These are phyloP conservation scores for Microplitis mediator DNA, from an alignment of 1,140 invertebrate genomes.

Conservation along the genomic window DNA sequence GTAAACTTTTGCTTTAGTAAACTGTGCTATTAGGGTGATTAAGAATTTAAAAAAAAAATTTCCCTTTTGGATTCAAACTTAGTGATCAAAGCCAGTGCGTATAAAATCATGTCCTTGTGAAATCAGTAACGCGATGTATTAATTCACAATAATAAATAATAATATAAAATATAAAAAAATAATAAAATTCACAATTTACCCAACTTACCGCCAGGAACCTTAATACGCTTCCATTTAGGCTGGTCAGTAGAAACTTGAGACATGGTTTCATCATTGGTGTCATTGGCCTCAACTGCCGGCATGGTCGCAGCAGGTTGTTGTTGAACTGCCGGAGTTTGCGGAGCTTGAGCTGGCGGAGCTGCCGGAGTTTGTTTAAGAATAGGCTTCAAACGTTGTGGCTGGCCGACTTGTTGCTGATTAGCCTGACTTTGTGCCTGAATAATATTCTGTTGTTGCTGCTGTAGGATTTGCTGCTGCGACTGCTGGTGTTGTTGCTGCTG, in stretches of 20 bases:
- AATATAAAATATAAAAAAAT: no score
- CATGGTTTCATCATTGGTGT: not conserved
- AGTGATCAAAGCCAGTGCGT: no score
- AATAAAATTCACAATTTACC: no score
- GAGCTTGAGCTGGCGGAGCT: slow-evolving; percentile 1
- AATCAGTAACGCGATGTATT: no score
- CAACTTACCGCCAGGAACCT: slow-evolving; percentile 53
- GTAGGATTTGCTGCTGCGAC: slow-evolving; percentile 25
- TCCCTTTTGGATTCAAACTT: no score
- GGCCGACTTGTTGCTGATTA: slow-evolving; percentile 20
- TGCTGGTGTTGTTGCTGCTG: slow-evolving; percentile 21
- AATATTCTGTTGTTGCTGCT: slow-evolving; percentile 33
- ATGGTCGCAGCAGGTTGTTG: not conserved
- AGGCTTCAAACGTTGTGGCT: slow-evolving; percentile 49
- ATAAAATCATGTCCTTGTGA: no score
- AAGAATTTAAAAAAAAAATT: no score
- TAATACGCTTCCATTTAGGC: slow-evolving; percentile 50
- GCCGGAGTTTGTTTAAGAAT: slow-evolving; percentile 47
- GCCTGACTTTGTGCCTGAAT: slow-evolving; percentile 8
- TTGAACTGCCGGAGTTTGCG: slow-evolving; percentile 11
- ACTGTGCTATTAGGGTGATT: no score
- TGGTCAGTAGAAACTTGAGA: slow-evolving; percentile 32
- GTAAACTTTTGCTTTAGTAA: no score
- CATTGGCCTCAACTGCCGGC: not conserved
- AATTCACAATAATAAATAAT: no score